A percentile compares a stretch with the other conserved stretches of the same genome.
These are phyloP conservation scores for Paramisgurnus dabryanus DNA, from an alignment of 2,113 vertebrate species.

Conservation along the genomic window DNA sequence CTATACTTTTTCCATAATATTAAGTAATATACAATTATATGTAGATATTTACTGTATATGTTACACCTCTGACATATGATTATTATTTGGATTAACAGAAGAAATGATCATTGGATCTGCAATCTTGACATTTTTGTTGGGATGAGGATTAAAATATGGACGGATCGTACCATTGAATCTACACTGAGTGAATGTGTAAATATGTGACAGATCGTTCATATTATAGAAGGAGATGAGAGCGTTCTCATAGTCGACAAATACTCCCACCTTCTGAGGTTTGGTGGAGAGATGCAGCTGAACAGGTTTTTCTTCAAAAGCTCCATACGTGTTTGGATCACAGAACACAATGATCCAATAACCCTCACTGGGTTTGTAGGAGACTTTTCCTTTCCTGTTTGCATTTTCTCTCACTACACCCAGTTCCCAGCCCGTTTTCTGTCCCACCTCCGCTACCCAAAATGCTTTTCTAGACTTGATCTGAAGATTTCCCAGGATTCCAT, in stretches of 20 bases:
- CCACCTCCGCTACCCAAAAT: constrained; percentile 73
- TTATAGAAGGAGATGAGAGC: constrained; percentile 82
- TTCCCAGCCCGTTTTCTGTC: constrained; percentile 65
- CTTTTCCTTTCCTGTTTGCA: constrained; percentile 61
- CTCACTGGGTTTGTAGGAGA: constrained; percentile 55
- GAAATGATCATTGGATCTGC: constrained; percentile 59
- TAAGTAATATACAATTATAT: too few relatives aligned
- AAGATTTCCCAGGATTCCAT: constrained; percentile 60
- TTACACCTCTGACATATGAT: neutral
- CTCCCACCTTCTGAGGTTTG: constrained; percentile 74
- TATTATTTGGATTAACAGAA: constrained; percentile 4
- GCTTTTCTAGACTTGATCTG: constrained; percentile 51
- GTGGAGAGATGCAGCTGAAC: constrained; percentile 58
- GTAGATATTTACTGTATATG: neutral
- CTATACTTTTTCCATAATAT: too few relatives aligned
- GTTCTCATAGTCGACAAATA: constrained; percentile 80
- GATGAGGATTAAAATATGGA: constrained; percentile 77
- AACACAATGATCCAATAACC: constrained; percentile 71
- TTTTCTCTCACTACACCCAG: constrained; percentile 61
- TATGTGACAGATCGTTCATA: constrained; percentile 59
- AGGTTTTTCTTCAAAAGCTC: constrained; percentile 53
- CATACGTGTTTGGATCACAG: constrained; percentile 55
- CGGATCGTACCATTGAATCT: constrained; percentile 70
- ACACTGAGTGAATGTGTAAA: constrained; percentile 76
- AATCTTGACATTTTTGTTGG: constrained; percentile 46